Base-by-base conservation (phyloP, 1,140 invertebrate species). In the Pemphigus obesinymphae region DNA sequence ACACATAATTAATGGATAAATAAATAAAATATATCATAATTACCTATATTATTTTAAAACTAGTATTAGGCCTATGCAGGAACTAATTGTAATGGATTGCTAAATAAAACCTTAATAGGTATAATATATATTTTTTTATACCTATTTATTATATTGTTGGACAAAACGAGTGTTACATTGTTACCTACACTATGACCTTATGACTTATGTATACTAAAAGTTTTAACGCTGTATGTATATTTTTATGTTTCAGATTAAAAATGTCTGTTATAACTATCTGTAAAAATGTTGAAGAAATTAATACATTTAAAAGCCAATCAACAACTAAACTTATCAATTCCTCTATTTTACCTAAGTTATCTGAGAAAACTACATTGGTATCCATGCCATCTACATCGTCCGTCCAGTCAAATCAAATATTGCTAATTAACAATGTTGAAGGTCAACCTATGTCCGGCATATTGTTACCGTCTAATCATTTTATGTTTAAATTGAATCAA, bases 401-500 rank as follows among this genome's bases (percentile, higher is more conserved):
- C 23, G 26, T 26, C n/a, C 73, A 53, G 15, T 20, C 76, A 63
- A 80, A 43, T 17, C 55, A 80, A 29, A 45, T 80, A 34, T 43
- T 80, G 3, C 23, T 80, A 13, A 80, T 80, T 6, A 80, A 80
- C 40, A 80, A 80, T 61, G 15, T 11, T 4, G 76, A 63, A 43
- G 76, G 76, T 15, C 76, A 80, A 63, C 40, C 55, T 0, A 40
- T 80, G 4, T 80, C 76, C n/a, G 76, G 76, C 26, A 63, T 63
- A 40, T 61, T 80, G 8, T 20, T 80, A 80, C 76, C 76, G 6
- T 31, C 53, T 10, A 80, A 80, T 63, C 53, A 80, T 80, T 80
- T 80, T 20, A 80, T 80, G 76, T 63, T 80, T 2, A 80, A 80
- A 80, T 61, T 80, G 15, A 80, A 80, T 58, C 34, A 80, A 26